Percentiles rank a stretch among this genome's conserved stretches.
Conservation (phyloP, 1,140 invertebrate genomes). For the Onthophagus taurus region DNA sequence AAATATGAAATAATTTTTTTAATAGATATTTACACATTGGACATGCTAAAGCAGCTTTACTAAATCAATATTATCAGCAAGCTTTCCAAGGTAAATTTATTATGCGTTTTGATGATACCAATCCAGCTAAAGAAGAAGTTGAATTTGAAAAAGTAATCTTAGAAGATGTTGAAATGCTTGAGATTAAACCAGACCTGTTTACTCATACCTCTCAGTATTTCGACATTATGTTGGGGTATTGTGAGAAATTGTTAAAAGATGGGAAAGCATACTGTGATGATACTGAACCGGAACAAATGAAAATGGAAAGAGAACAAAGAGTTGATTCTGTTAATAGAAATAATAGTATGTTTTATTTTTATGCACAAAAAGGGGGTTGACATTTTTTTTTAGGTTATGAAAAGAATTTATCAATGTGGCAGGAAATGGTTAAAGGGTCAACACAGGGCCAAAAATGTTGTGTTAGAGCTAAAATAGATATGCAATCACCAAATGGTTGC, state of each 20-base stretch:
- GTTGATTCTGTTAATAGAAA: conserved; percentile 77
- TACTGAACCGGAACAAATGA: conserved; percentile 91
- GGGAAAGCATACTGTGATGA: conserved; percentile 95
- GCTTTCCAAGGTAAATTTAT: conserved; percentile 90
- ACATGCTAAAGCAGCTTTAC: conserved; percentile 95
- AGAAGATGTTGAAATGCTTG: conserved; percentile 84
- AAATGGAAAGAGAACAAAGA: conserved; percentile 84
- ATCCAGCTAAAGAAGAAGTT: conserved; percentile 98
- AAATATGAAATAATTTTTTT: conserved; percentile 16
- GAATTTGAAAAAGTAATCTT: conserved; percentile 98
- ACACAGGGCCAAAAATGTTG: conserved; percentile 32
- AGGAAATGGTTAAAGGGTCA: conserved; percentile 77
- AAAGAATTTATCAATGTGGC: conserved; percentile 60
- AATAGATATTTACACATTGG: conserved; percentile 93
- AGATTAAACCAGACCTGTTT: conserved; percentile 88
- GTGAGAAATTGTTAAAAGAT: conserved; percentile 79
- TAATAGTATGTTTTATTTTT: conserved; percentile 55
- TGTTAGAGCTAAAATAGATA: conserved; percentile 96
- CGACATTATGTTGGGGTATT: conserved; percentile 79
- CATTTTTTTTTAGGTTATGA: conserved; percentile 54
- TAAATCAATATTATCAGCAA: conserved; percentile 97
- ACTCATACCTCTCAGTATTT: conserved; percentile 97
- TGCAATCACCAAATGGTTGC: conserved; percentile 93
- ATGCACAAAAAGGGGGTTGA: background rate
- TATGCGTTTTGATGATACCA: conserved; percentile 99